Evolutionary conservation across 2,113 vertebrate genomes (phyloP), one percentile per base, ranked within the genome.

Genomic region (Chlorocebus sabaeus): DNA sequence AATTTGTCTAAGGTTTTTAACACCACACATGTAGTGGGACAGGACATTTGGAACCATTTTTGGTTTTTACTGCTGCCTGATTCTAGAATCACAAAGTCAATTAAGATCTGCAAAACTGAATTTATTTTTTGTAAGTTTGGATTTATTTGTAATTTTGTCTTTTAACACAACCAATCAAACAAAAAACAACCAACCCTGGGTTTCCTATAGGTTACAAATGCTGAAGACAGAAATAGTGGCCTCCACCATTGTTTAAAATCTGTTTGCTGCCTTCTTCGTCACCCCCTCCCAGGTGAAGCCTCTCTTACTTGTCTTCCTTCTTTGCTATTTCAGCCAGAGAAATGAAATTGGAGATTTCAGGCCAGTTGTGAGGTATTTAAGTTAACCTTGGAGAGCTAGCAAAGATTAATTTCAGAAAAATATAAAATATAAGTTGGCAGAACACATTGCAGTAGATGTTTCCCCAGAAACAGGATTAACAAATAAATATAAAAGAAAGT

Each of bases 401-500:
- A 79, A 95, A 96, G 78, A 93, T 83, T 92, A 90, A 89, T 70
- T 75, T 48, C 76, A 88, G 52, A 45, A 96, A 95, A 93, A 89
- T 67, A 79, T 16, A 86, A 92, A 93, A 89, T 67, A 79, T 16
- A 83, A 92, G 14, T 92, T 96, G 79, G 75, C 94, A 90, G 73
- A 93, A 83, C 87, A 93, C 48, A 32, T 35, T 52, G 70, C 11
- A 79, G 75, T 95, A 90, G 90, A 90, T 79, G 68, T 84, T 97
- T 95, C 88, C 83, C 52, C 38, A 93, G 93, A 82, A 96, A 89
- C 68, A 93, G 94, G 94, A 97, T 95, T 95, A 95, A 82, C 50
- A 94, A 89, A 91, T 94, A 91, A 97, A 95, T 93, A 80, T 6
- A 95, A 93, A 85, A 93, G 84, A 30, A 90, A 96, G 64, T 91